Base-by-base conservation (phyloP, 2,888 invertebrate genomes). In the Halocaridina rubra region DNA sequence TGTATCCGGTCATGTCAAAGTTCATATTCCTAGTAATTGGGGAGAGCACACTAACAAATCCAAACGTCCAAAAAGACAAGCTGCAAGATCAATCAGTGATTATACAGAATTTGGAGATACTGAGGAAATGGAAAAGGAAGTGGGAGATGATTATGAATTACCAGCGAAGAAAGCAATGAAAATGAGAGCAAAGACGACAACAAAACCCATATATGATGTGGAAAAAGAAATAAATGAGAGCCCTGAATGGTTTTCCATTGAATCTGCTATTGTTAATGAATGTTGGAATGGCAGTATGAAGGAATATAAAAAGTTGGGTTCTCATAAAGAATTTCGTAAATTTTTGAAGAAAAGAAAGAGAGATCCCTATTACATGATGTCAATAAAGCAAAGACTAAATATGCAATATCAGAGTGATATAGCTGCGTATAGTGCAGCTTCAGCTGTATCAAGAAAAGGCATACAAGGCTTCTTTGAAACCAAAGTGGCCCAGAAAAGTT, bases 381-480 rank as follows among this genome's bases (percentile, higher is more conserved):
- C 86, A 10, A 10, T 86, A 59, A 81, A 32, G 30, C 78, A 89
- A 59, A 82, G 74, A 29, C 32, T 88, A 29, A 29, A 88, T 61
- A 75, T 81, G 1, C 33, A 89, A n/a, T 89, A 90, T 77, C 87
- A 88, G 7, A 84, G 86, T 24, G 87, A 86, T n/a, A 80, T 90
- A 29, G 85, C 84, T 13, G 85, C 86, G 16, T 89, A 88, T 79
- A 86, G 87, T 39, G 88, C 85, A 27, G 67, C 80, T 85, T 19
- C 72, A 16, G 69, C 67, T 10, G 72, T 88, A 74, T 24, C 85
- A 72, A 59, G 79, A 33, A 22, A 88, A 30, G 89, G 89, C 24
- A 88, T 88, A 8, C 64, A 74, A 13, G 75, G 76, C 22, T 90
- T 89, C 77, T 90, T 89, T 81, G 88, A 89, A 5, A 89, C 89